Conservation (phyloP, 2,113 vertebrate species). For the Tragulus kanchil region DNA sequence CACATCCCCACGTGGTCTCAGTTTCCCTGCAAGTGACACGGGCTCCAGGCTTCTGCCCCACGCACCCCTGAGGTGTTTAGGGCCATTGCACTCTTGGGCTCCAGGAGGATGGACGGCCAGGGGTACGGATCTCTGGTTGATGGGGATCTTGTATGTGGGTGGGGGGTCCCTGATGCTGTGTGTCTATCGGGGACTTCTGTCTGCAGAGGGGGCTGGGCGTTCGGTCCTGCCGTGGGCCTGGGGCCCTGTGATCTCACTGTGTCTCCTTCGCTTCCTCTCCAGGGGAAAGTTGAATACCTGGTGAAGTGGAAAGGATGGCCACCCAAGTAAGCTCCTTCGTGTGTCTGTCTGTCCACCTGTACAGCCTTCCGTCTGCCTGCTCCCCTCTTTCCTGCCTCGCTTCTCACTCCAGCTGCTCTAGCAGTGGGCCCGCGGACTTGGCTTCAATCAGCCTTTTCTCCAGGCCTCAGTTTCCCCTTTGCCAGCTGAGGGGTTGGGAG, state of each 20-base stretch:
- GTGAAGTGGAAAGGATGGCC: slow-evolving; percentile 99
- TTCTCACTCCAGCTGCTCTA: not conserved
- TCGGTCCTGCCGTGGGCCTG: no score
- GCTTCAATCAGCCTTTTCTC: not conserved
- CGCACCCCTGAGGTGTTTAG: not conserved
- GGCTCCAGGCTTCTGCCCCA: not conserved
- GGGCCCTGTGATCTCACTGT: slow-evolving; percentile 28
- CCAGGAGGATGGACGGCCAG: not conserved
- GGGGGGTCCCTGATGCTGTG: not conserved
- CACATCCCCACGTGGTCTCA: not conserved
- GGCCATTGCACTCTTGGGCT: not conserved
- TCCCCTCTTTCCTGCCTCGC: not conserved
- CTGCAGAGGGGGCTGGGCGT: not conserved
- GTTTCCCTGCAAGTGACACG: not conserved
- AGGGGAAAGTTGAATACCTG: slow-evolving; percentile 99
- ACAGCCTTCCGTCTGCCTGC: not conserved
- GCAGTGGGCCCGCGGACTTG: not conserved
- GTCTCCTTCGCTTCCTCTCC: slow-evolving; percentile 77
- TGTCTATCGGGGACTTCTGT: not conserved
- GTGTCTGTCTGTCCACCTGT: not conserved
- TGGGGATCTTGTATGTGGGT: not conserved
- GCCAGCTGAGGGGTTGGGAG: not conserved
- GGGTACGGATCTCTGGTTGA: not conserved
- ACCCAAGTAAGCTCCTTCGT: slow-evolving; percentile 92
- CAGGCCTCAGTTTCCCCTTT: not conserved